These are phyloP conservation scores for Didymodactylos carnosus DNA, from an alignment of 2,888 invertebrate genomes.

Conservation along the genomic window DNA sequence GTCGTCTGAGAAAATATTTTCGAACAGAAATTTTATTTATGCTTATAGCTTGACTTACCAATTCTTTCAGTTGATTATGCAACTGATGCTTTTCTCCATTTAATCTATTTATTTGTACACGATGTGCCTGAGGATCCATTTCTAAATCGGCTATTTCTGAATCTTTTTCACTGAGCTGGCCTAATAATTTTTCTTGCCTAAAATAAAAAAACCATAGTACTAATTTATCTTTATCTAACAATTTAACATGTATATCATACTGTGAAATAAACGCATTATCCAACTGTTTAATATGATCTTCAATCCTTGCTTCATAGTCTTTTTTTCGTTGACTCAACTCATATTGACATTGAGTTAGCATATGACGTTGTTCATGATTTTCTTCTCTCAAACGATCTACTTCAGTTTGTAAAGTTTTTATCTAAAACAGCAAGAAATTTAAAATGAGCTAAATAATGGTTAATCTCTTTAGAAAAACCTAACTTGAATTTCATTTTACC, in stretches of 20 bases:
- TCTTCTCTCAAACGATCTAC: not conserved
- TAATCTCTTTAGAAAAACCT: not conserved
- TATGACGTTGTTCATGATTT: not conserved
- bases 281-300: conserved; percentile 13
- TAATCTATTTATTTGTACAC: not conserved
- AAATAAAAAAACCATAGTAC: not conserved
- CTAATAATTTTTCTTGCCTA: conserved; percentile 11
- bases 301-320: conserved; percentile 2
- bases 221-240: not conserved
- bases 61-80: conserved; percentile 9
- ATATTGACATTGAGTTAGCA: conserved; percentile 1
- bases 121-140: not conserved
- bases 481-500: not conserved
- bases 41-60: not conserved
- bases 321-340: conserved; percentile 3
- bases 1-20: no score
- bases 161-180: conserved; percentile 13
- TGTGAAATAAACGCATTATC: conserved; percentile 10
- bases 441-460: not conserved
- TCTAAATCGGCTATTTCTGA: conserved; percentile 8
- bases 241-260: not conserved
- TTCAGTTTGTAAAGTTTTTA: conserved; percentile 1
- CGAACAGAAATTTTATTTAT: no score
- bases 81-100: conserved; percentile 12
- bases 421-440: not conserved